phyloP scores from a whole-genome alignment of 2,113 vertebrate species.

The Phalacrocorax pelagicus region DNA sequence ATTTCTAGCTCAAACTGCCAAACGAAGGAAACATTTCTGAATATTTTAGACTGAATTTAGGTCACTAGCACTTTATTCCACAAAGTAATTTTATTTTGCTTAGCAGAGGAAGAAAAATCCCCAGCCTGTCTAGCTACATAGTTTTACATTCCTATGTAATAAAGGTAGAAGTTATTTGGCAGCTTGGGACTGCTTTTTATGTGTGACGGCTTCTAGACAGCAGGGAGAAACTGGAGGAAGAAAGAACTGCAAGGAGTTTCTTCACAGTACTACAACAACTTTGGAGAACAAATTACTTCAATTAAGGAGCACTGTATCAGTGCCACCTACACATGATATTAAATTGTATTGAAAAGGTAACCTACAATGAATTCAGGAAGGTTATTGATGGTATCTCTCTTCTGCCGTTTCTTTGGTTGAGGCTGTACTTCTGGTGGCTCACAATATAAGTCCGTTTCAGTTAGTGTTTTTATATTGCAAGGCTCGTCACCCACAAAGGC shows the following conservation, averaged over 20 bases:
- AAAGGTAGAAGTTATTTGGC: not conserved
- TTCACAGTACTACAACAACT: not conserved
- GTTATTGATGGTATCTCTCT: slow-evolving; percentile 86
- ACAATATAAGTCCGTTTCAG: slow-evolving; percentile 89
- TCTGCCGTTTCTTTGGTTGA: slow-evolving; percentile 80
- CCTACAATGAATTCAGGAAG: slow-evolving; percentile 89
- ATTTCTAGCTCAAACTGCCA: not conserved
- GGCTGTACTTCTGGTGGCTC: slow-evolving; percentile 86
- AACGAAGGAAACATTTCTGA: slow-evolving; percentile 16
- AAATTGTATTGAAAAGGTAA: slow-evolving; percentile 9
- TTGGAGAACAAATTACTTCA: slow-evolving; percentile 10
- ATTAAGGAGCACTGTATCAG: not conserved
- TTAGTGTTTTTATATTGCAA: slow-evolving; percentile 87
- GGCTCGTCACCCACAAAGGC: slow-evolving; percentile 87
- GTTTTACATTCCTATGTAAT: not conserved
- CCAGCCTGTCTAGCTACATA: not conserved
- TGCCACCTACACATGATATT: not conserved
- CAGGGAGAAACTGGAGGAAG: not conserved
- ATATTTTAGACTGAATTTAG: slow-evolving; percentile 3
- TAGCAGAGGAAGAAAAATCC: not conserved
- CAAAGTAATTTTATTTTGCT: not conserved
- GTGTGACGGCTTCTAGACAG: not conserved
- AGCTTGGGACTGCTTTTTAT: not conserved
- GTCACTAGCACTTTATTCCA: slow-evolving; percentile 5
- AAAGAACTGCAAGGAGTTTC: not conserved